Evolutionary conservation across 2,797 vertebrate species (phyloP), one percentile per base, ranked within the genome.

Genomic region (Syngnathus rostellatus): DNA sequence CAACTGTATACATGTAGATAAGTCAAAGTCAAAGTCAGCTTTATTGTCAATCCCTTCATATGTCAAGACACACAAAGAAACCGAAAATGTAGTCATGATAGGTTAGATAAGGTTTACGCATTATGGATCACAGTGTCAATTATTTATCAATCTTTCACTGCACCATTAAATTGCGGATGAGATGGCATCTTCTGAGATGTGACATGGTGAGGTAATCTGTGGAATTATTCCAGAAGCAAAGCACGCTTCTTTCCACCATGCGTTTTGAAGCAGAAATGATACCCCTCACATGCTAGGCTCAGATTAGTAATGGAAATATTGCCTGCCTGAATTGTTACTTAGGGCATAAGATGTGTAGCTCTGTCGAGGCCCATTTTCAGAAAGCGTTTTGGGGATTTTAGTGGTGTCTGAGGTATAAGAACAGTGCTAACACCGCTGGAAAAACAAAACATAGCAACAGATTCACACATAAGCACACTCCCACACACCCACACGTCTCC

Each of bases 241-340:
- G 72, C 70, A 74, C 73, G 71, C 79, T 70, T 76, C 70, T 73
- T 23, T 69, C 60, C n/a, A 31, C 66, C 65, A 76, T 81, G 65
- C 73, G 73, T 77, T 80, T 70, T 66, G 68, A 79, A 48, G 77
- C 64, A 72, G 73, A 80, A 73, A 70, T 38, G 31, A 76, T 74
- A 76, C 66, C 74, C 3, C 77, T 78, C 69, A 76, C 78, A 74
- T 64, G 70, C 71, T 58, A 66, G 58, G 74, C 67, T 75, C 67
- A 76, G 70, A 74, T 43, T 62, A 69, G 74, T 81, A 77, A 80
- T 77, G 70, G 72, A 84, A 78, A 81, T 76, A 81, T 73, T 70
- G 74, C 74, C 76, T 45, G 31, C 25, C 66, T 74, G 77, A 72
- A 81, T 79, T 72, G 77, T 72, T 51, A 73, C 82, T 76, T 1